Base-by-base conservation (phyloP, 2,888 invertebrate genomes). In the Dolichopus griseipennis region DNA sequence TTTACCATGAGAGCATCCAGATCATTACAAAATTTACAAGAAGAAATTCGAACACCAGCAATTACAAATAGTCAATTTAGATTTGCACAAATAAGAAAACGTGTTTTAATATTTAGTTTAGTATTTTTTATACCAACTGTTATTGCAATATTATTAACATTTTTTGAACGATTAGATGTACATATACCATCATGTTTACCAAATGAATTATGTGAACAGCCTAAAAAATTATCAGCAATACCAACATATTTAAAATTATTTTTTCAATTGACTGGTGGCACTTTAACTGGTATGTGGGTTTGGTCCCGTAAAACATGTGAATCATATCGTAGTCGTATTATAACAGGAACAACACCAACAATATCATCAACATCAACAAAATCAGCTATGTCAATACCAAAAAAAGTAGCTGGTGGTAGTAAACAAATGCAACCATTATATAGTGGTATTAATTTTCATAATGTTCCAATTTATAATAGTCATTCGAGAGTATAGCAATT, bases 231-330 rank as follows among this genome's bases (percentile, higher is more conserved):
- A 33, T 75, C 76, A 21, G 74, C 80, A 3, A 75, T 77, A 72
- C 76, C 78, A 2, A 76, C 78, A 2, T 70, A 80, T 66, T 68
- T 79, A 67, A 72, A 78, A 62, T 73, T 81, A 67, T 78, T 80
- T 70, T 78, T 79, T 61, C 78, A 80, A 67, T 73, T 81, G 61
- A 74, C 77, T 37, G 80, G 81, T 37, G 81, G 81, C 63, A 78
- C 81, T 0, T 69, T 81, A 1, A 80, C 81, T 18, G 81, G 81
- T 64, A 77, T 81, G 77, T 81, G 81, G 81, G 81, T 81, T 20
- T 81, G 81, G 81, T 80, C 81, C 2, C 77, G 81, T 34, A 81
- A 81, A 65, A 81, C 81, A 2, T 81, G 81, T 69, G 79, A 81
- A 33, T 80, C 81, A 18, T 81, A 81, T 69, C 77, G 79, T 65